phyloP scores from a whole-genome alignment of 2,888 invertebrate species.

The Panzeria rudis region DNA sequence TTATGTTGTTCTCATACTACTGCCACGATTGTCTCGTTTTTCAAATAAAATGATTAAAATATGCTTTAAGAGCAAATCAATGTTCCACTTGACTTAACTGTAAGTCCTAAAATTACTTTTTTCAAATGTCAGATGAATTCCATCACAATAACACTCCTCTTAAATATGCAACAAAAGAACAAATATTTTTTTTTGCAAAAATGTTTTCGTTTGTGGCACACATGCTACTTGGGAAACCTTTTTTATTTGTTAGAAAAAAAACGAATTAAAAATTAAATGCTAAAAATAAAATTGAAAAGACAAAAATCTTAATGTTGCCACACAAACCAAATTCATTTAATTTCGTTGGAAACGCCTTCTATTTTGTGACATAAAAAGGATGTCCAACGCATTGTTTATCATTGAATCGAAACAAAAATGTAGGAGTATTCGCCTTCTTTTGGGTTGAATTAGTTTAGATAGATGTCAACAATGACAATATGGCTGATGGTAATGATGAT shows the following conservation, averaged over 20 bases:
- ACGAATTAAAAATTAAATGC: no score
- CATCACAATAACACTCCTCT: not conserved
- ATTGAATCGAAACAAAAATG: conserved; percentile 4
- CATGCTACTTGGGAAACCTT: no score
- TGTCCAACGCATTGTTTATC: not conserved
- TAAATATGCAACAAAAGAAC: not conserved
- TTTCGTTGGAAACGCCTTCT: not conserved
- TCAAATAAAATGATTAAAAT: no score
- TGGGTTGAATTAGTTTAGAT: not conserved
- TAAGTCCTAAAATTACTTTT: not conserved
- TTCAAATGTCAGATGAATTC: not conserved
- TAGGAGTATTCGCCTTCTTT: not conserved
- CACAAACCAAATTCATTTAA: conserved; percentile 16
- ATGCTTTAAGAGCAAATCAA: no score
- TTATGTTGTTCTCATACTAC: no score
- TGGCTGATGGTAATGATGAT: no score
- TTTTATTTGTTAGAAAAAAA: no score
- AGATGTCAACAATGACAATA: not conserved
- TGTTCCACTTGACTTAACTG: no score
- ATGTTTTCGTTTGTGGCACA: no score
- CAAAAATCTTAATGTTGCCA: not conserved
- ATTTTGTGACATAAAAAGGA: not conserved
- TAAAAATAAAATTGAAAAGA: not conserved
- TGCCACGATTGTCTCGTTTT: no score
- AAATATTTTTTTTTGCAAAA: no score